Base-by-base conservation (phyloP, 1,140 invertebrate genomes). In the Teleogryllus occipitalis region DNA sequence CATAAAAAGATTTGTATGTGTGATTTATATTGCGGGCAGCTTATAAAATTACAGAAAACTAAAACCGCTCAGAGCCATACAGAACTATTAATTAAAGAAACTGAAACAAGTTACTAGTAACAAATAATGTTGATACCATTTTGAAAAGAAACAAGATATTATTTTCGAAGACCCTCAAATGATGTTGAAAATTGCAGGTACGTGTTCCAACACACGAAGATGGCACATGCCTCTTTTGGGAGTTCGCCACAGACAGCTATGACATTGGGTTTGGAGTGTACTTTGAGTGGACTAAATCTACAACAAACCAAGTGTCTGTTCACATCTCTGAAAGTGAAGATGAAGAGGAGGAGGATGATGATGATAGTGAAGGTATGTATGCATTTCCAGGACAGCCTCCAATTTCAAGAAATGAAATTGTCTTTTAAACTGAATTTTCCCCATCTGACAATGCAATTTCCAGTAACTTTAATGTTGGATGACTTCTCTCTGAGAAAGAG, bases 181-280 rank as follows among this genome's bases (percentile, higher is more conserved):
- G 27, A 39, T 39, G 27, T 39, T 39, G 27, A 65, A 65, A 14
- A 12, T 65, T 77, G 8, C 15, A 91, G 90, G 89, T 99, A 1
- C 89, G 98, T 79, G 98, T 99, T 46, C 98, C 98, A 18, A 99
- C 98, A 0, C 97, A 99, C 86, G 91, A 94, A 82, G 94, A 97
- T 84, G 98, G 98, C 0, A 92, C 93, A 1, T 95, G 95, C 84
- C 87, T 99, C n/a, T 99, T 97, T 86, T 99, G 98, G 98, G 98
- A 99, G 88, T 99, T 99, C 87, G 97, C 97, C 10, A 99, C 98
- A 0, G 98, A 99, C 86, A 92, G 92, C 83, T 99, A 99, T 86
- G 98, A 99, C 85, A 97, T 99, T 83, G 98, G 97, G 76, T 99
- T 99, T 88, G 98, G 98, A 8, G 91, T 99, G 74, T 98, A 95